These are phyloP conservation scores for Pteropus rufus DNA, from an alignment of 2,797 vertebrate species.

Conservation along the genomic window DNA sequence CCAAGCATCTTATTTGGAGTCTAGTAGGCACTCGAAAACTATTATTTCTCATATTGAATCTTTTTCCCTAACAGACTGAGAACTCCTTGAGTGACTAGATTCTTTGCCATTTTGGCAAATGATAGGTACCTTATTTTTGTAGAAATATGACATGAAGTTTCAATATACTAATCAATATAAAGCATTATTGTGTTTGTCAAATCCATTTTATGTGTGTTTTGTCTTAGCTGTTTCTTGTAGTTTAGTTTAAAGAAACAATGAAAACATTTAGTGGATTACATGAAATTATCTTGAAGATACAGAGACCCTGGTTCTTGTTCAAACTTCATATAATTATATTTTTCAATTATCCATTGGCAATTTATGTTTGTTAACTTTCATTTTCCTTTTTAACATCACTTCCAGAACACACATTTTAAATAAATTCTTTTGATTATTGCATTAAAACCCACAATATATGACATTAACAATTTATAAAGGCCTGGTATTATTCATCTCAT, in stretches of 20 bases:
- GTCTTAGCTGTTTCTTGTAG: background rate
- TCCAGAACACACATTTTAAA: background rate
- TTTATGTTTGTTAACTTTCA: background rate
- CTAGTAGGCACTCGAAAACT: background rate
- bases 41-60: background rate
- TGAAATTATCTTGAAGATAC: background rate
- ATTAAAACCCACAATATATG: background rate
- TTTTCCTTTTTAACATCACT: background rate
- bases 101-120: background rate
- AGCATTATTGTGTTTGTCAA: background rate
- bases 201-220: background rate
- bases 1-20: background rate
- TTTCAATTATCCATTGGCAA: background rate
- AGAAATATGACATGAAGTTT: background rate
- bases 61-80: background rate
- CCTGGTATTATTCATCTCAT: background rate
- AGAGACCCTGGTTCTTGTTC: background rate
- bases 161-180: background rate
- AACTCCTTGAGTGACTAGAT: background rate
- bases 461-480: background rate
- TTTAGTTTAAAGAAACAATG: constrained; percentile 2
- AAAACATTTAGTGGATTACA: background rate
- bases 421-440: background rate
- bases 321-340: background rate
- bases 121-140: background rate